Evolutionary conservation across 2,888 invertebrate genomes (phyloP).

Genomic region (Xestobium rufovillosum): DNA sequence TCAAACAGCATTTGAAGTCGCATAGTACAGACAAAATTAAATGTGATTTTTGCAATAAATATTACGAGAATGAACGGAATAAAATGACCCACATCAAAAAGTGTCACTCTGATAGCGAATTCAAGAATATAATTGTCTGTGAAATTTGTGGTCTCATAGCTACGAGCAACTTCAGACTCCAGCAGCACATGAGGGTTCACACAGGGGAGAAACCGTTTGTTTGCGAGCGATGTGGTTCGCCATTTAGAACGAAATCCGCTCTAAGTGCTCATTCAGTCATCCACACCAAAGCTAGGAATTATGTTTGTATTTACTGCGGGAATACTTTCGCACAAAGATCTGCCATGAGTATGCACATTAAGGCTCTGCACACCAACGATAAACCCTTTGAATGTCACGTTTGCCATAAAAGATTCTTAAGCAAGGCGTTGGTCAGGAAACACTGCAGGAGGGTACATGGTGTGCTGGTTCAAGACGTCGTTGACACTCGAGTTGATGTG

Average conservation of each 20-base stretch:
- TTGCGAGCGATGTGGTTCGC: neutral
- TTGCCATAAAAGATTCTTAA: slow-evolving; percentile 6
- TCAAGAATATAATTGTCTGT: slow-evolving; percentile 1
- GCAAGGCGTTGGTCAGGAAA: slow-evolving; percentile 4
- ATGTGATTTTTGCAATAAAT: neutral
- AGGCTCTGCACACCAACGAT: slow-evolving; percentile 43
- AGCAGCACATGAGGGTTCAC: neutral
- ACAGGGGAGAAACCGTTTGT: neutral
- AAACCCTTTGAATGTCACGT: slow-evolving; percentile 35
- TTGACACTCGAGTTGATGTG: too few species aligned
- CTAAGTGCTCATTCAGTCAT: slow-evolving; percentile 44
- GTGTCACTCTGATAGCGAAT: too few species aligned
- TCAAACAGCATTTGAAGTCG: too few species aligned
- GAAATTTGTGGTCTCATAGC: neutral
- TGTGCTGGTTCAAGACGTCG: too few species aligned
- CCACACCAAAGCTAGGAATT: slow-evolving; percentile 50
- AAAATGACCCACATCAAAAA: too few species aligned
- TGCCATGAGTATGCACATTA: slow-evolving; percentile 42
- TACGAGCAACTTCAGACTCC: neutral
- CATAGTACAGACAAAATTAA: too few species aligned
- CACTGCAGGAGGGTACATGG: too few species aligned
- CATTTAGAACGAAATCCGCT: neutral
- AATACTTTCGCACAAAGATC: slow-evolving; percentile 49
- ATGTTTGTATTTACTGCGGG: slow-evolving; percentile 43
- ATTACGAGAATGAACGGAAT: neutral